phyloP scores from a whole-genome alignment of 2,113 vertebrate genomes.

The Anarrhichthys ocellatus region DNA sequence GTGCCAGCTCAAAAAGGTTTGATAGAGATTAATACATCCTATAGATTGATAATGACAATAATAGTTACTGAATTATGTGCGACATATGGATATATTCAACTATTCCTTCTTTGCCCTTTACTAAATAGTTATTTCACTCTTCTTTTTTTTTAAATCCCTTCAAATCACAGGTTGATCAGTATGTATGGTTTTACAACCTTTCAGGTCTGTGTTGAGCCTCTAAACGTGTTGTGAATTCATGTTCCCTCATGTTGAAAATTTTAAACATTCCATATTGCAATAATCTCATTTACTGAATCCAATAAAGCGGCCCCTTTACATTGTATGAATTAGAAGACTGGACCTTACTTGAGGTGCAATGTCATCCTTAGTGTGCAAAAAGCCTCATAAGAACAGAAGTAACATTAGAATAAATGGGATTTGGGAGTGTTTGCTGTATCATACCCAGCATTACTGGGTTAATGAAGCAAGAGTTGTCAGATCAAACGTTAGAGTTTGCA shows the following conservation, averaged over 20 bases:
- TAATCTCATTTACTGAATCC: slow-evolving; percentile 62
- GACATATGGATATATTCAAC: not conserved
- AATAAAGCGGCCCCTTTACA: slow-evolving; percentile 25
- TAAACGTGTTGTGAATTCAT: slow-evolving; percentile 44
- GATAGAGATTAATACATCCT: not conserved
- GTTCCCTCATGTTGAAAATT: slow-evolving; percentile 14
- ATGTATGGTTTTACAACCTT: slow-evolving; percentile 16
- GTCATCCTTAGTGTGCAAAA: slow-evolving; percentile 44
- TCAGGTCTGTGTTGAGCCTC: slow-evolving; percentile 29
- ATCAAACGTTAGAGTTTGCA: not conserved
- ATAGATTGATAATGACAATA: not conserved
- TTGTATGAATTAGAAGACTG: slow-evolving; percentile 12
- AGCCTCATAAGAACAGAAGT: too few relatives aligned
- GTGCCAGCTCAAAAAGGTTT: not conserved
- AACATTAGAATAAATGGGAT: not conserved
- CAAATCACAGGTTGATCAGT: slow-evolving; percentile 14
- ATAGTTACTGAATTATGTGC: not conserved
- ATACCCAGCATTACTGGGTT: not conserved
- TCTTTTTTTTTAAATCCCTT: not conserved
- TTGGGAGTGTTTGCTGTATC: not conserved
- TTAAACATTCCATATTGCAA: slow-evolving; percentile 63
- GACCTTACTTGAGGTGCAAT: slow-evolving; percentile 21
- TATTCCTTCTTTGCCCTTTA: not conserved
- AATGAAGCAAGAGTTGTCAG: not conserved
- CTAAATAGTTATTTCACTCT: not conserved